Conservation (phyloP, 2,888 invertebrate species). For the Calameuta idolon region DNA sequence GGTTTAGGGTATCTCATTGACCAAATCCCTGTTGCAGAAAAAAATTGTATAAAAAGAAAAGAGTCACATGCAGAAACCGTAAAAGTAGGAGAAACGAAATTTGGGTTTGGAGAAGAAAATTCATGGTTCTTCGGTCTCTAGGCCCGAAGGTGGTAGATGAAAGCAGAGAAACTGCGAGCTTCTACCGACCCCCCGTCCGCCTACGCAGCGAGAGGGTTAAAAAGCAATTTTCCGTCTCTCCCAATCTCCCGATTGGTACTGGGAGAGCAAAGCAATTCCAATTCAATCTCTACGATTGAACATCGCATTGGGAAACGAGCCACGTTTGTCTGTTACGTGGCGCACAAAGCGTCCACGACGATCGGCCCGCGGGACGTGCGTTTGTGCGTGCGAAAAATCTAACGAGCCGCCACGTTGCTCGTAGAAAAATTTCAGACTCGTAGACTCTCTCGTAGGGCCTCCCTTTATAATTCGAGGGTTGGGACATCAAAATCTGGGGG, state of each 20-base stretch:
- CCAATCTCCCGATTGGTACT: slow-evolving; percentile 15
- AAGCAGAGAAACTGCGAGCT: not conserved
- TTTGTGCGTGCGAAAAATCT: slow-evolving; percentile 41
- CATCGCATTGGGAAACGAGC: slow-evolving; percentile 26
- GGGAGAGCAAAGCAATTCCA: slow-evolving; percentile 36
- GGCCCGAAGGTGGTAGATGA: not conserved
- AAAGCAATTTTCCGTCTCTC: slow-evolving; percentile 40
- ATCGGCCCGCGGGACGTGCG: not conserved
- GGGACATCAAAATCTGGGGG: slow-evolving; percentile 5
- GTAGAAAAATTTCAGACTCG: not conserved
- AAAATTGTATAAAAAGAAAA: too few species aligned
- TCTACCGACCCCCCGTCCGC: not conserved
- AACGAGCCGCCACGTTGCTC: slow-evolving; percentile 30
- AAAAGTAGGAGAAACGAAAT: too few species aligned
- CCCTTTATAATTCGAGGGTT: slow-evolving; percentile 3
- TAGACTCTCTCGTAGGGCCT: not conserved
- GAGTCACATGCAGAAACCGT: too few species aligned
- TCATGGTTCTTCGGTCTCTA: not conserved
- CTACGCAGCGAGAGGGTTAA: slow-evolving; percentile 30
- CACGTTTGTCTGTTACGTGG: slow-evolving; percentile 22
- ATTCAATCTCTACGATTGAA: slow-evolving; percentile 43
- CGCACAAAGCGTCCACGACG: slow-evolving; percentile 16
- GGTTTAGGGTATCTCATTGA: too few species aligned
- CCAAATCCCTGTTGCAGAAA: too few species aligned
- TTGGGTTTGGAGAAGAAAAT: too few species aligned